phyloP scores from a whole-genome alignment of 1,140 invertebrate species.

The Lutraria rhynchaena region DNA sequence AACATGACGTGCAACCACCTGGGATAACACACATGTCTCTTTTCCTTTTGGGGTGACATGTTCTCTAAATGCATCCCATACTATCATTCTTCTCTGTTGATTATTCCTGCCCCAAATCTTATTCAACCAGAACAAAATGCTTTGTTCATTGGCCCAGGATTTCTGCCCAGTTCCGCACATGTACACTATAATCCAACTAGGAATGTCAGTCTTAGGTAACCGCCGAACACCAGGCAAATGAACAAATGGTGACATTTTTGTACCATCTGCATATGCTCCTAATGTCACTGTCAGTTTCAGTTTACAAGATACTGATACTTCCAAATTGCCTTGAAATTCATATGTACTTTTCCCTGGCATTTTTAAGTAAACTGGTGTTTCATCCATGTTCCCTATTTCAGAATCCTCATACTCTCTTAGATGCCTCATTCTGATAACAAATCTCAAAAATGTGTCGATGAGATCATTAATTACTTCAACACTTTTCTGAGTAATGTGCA shows the following conservation, averaged over 20 bases:
- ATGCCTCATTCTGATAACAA: not conserved
- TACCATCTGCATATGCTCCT: constrained; percentile 30
- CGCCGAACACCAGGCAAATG: constrained; percentile 14
- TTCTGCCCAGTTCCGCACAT: constrained; percentile 42
- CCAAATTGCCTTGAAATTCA: not conserved
- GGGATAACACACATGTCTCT: constrained; percentile 26
- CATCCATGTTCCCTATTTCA: constrained; percentile 47
- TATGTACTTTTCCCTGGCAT: constrained; percentile 43
- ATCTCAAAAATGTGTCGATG: constrained; percentile 20
- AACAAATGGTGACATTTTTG: constrained; percentile 35
- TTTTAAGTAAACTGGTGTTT: constrained; percentile 37
- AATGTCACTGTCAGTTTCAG: constrained; percentile 36
- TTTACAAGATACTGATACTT: constrained; percentile 22
- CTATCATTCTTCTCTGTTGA: not conserved
- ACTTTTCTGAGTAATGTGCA: constrained; percentile 17
- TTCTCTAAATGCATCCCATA: constrained; percentile 23
- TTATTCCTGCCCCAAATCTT: constrained; percentile 19
- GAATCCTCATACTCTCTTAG: not conserved
- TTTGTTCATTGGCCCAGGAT: constrained; percentile 44
- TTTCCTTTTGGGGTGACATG: constrained; percentile 17
- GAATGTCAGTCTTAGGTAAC: constrained; percentile 38
- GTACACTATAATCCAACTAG: constrained; percentile 7
- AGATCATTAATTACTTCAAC: not conserved
- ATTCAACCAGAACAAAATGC: constrained; percentile 29
- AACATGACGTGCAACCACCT: constrained; percentile 36